phyloP scores from a whole-genome alignment of 2,888 invertebrate species.

The Prosopocoilus inquinatus region DNA sequence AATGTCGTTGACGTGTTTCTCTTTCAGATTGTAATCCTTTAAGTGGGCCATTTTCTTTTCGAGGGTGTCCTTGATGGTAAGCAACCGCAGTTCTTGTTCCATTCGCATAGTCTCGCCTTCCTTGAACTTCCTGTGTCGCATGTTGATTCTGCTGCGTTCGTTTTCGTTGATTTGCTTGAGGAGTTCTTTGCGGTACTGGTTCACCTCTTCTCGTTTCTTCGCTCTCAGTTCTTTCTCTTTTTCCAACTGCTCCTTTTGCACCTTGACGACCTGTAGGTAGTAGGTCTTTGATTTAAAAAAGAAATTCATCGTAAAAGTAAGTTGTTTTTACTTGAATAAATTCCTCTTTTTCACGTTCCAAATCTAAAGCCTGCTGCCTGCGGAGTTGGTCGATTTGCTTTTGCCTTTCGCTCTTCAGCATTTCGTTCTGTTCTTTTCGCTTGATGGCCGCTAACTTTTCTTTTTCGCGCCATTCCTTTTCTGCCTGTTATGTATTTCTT shows the following conservation, averaged over 20 bases:
- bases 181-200: conserved; percentile 61
- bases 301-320: neutral
- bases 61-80: conserved; percentile 53
- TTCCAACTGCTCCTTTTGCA: conserved; percentile 48
- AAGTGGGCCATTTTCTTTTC: conserved; percentile 59
- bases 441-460: conserved; percentile 63
- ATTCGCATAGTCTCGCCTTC: conserved; percentile 64
- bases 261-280: conserved; percentile 52
- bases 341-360: conserved; percentile 58
- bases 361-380: conserved; percentile 63
- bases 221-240: conserved; percentile 48
- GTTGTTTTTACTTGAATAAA: conserved; percentile 37
- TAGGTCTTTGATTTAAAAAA: neutral
- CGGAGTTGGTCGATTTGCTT: conserved; percentile 55
- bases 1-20: conserved; percentile 41
- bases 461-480: conserved; percentile 65
- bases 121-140: conserved; percentile 62
- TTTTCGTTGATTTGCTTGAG: conserved; percentile 71
- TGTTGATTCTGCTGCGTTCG: conserved; percentile 62
- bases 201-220: conserved; percentile 48
- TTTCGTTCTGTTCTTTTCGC: conserved; percentile 54
- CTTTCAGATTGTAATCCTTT: conserved; percentile 45
- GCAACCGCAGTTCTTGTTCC: conserved; percentile 59
- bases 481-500: conserved; percentile 55
- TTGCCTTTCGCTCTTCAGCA: conserved; percentile 50